Base-by-base conservation (phyloP, 2,888 invertebrate genomes). In the Gisinianus flammeolus region DNA sequence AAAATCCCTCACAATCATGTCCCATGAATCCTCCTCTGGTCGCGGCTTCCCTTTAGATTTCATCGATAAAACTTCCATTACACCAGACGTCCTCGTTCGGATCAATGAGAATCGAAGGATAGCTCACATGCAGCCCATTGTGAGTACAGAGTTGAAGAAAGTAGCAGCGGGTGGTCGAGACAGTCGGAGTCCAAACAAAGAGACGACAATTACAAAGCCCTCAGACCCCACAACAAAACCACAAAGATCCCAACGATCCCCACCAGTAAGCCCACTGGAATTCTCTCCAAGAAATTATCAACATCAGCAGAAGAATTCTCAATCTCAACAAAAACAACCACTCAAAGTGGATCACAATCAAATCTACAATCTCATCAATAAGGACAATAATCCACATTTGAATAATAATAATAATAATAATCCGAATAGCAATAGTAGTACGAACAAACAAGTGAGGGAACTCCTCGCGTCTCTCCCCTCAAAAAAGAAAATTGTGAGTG, bases 91-190 rank as follows among this genome's bases (percentile, higher is more conserved):
- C 28, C 24, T 81, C 10, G 44, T 31, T 8, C 74, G 79, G 12
- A 81, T 81, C 8, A 81, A 81, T 70, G 80, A 81, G 35, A 77
- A 71, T 8, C 35, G 81, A 24, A 73, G 75, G 19, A 70, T 81
- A 19, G 79, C 80, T 28, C 79, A 81, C 19, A 76, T 81, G 75
- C 58, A 79, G 10, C 81, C 81, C 4, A 74, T 81, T 8, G 68
- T 44, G 2, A 77, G 72, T 52, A n/a, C 69, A 26, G 66, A 77
- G 2, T 56, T 72, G 0, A 54, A 74, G 69, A 66, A 62, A 44
- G 31, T n/a, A 5, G 26, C 26, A 22, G 28, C 12, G 22, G 64
- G 26, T 5, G 67, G 22, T 10, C 56, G 56, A 22, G 30, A 66
- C 5, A 66, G 30, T 66, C 66, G 8, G 26, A 30, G 66, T 66